These are phyloP conservation scores for Aselliscus stoliczkanus DNA, from an alignment of 2,797 vertebrate genomes.

Conservation along the genomic window DNA sequence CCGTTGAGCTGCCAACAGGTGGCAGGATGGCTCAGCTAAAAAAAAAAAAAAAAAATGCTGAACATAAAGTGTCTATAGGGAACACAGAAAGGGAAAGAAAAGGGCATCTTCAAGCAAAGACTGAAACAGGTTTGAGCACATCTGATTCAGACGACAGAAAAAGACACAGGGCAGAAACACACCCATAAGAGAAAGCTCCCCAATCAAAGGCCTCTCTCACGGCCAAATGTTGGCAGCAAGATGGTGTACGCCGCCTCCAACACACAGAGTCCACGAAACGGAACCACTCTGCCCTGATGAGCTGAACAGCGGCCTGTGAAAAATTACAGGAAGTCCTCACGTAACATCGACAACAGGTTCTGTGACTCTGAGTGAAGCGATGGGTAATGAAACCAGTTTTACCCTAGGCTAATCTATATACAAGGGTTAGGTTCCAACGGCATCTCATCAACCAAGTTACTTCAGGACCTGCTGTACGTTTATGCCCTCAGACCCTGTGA, in stretches of 20 bases:
- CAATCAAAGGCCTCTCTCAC: too few species aligned
- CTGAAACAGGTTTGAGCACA: not conserved
- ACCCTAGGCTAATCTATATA: not conserved
- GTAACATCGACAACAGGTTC: not conserved
- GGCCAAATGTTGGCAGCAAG: not conserved
- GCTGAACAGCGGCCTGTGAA: not conserved
- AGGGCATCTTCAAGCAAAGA: not conserved
- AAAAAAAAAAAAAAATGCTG: too few species aligned
- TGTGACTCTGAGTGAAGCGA: not conserved
- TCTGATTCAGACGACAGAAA: not conserved
- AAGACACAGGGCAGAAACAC: not conserved
- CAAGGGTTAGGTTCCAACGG: not conserved
- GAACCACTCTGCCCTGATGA: not conserved
- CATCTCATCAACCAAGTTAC: not conserved
- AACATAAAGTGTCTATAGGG: not conserved
- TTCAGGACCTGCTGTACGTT: not conserved
- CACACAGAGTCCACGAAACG: not conserved
- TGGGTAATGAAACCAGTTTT: not conserved
- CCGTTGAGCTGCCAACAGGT: too few species aligned
- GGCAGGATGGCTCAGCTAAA: too few species aligned
- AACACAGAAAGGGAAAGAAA: not conserved
- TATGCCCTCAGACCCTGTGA: not conserved
- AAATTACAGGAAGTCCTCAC: not conserved
- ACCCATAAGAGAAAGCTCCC: not conserved
- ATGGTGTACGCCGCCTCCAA: not conserved